A percentile compares a stretch with the other conserved stretches of the same genome.
These are phyloP conservation scores for Pangasius sanitwongsei DNA, from an alignment of 2,797 vertebrate species.

Conservation along the genomic window DNA sequence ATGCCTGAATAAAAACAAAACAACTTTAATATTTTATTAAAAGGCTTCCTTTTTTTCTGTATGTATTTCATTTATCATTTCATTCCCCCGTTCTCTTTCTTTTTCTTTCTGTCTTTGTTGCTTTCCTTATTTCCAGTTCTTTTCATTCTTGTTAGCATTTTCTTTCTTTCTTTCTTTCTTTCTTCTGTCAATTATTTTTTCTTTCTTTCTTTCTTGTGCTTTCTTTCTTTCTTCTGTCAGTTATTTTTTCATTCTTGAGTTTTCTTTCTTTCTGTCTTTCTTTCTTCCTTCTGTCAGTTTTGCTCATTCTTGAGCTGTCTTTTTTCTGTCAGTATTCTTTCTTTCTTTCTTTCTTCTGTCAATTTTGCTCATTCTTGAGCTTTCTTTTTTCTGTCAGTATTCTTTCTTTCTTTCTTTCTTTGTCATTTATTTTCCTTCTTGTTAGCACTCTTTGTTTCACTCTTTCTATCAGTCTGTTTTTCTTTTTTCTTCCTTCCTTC, in stretches of 20 bases:
- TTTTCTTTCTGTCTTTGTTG: background rate
- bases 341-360: no score
- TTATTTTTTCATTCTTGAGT: no score
- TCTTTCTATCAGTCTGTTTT: background rate
- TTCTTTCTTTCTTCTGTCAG: no score
- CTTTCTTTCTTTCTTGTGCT: background rate
- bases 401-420: no score
- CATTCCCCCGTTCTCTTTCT: background rate
- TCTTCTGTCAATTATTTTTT: background rate
- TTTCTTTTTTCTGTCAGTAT: no score
- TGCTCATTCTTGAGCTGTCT: no score
- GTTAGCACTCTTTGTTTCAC: background rate
- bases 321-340: no score
- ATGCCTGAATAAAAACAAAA: slow-evolving; percentile 46
- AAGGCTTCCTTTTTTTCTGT: background rate
- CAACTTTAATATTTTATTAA: background rate
- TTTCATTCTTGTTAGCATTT: background rate
- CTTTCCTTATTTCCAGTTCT: background rate
- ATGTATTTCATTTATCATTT: background rate
- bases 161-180: background rate
- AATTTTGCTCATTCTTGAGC: no score
- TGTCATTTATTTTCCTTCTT: background rate
- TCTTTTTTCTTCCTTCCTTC: background rate
- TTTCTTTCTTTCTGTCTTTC: no score
- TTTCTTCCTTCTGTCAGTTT: no score